These are phyloP conservation scores for Branchinecta lynchi DNA, from an alignment of 1,140 invertebrate genomes.

Conservation along the genomic window DNA sequence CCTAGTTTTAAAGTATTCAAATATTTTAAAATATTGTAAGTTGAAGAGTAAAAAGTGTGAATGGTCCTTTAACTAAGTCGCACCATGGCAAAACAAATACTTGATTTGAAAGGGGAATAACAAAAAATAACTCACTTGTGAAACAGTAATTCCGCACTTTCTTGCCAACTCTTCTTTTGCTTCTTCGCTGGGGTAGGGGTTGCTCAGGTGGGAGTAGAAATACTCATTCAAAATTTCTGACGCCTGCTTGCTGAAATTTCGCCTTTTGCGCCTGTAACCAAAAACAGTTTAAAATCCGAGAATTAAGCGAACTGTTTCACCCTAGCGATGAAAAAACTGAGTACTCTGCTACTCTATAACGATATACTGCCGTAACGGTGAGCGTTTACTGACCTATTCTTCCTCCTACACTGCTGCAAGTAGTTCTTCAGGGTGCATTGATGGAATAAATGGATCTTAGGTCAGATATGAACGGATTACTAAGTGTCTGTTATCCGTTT, in stretches of 20 bases:
- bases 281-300: constrained; percentile 17
- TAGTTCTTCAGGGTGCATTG: not conserved
- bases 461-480: too few species aligned
- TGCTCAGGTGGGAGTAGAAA: constrained; percentile 98
- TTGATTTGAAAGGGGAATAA: not conserved
- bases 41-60: too few species aligned
- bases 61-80: not conserved
- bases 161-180: constrained; percentile 98
- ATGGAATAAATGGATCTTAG: too few species aligned
- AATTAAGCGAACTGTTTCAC: not conserved
- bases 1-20: too few species aligned
- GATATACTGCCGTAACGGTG: too few species aligned
- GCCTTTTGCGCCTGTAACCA: constrained; percentile 69
- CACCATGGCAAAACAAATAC: not conserved
- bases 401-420: not conserved
- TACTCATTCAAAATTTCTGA: constrained; percentile 99
- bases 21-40: too few species aligned
- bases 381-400: too few species aligned
- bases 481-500: too few species aligned
- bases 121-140: constrained; percentile 48
- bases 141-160: constrained; percentile 97
- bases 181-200: constrained; percentile 99
- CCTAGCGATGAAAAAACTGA: not conserved
- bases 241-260: constrained; percentile 99
- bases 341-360: too few species aligned